Base-by-base conservation (phyloP, 1,140 invertebrate species). In the Wasmannia auropunctata region DNA sequence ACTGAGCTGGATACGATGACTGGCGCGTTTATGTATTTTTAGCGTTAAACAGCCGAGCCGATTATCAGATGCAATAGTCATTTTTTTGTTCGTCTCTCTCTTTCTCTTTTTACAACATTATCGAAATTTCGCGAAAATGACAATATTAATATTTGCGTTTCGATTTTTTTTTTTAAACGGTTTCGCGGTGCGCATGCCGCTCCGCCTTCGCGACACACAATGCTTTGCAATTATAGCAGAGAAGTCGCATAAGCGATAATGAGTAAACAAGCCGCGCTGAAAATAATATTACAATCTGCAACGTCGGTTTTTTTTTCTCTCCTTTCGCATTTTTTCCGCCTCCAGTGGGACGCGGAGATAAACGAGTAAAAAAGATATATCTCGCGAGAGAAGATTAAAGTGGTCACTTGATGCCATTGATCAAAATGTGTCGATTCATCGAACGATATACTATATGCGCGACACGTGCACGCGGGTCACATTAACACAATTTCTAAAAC, bases 281-380 rank as follows among this genome's bases (percentile, higher is more conserved):
- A 65, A 65, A 65, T 31, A 63, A 63, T 49, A 49, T 51, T 49
- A 43, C 43, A 31, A 51, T 49, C 14, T 63, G 1, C 8, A 37
- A 1, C 4, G 11, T 60, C 2, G 14, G 11, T 22, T 37, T 51
- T 58, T 43, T 40, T 43, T 31, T 63, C 28, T 1, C 22, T 19
- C 19, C 2, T 19, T 10, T 25, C 37, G n/a, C 37, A 10, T 14
- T 67, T 43, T 67, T 25, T 28, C 63, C 11, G n/a, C n/a, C 19
- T 22, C 34, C 22, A 70, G 8, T 34, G 5, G 3, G 11, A 69
- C 6, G 14, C 11, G 58, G n/a, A 81, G 65, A 81, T 81, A 67
- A 72, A 70, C 19, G 19, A 72, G 79, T 2, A 54, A 81, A 80
- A 62, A 67, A 69, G 37, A 81, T 72, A 56, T n/a, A n/a, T n/a